phyloP scores from a whole-genome alignment of 2,797 vertebrate species.

The Propithecus deckenii region DNA sequence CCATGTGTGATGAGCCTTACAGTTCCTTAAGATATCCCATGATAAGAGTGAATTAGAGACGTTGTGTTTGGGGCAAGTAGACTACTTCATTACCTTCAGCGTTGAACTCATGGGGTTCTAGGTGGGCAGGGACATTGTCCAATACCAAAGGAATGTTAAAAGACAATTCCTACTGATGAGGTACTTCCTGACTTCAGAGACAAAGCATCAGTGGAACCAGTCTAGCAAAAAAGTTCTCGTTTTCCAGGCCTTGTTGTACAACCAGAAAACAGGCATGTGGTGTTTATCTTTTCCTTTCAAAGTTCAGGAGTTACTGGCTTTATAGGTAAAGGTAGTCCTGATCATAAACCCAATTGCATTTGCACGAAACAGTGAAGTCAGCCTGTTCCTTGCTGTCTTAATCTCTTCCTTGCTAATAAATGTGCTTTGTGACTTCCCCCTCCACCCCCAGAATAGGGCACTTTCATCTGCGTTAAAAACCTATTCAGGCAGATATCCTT shows the following conservation, averaged over 20 bases:
- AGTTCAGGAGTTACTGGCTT: background rate
- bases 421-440: background rate
- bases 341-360: background rate
- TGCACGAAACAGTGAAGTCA: background rate
- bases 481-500: background rate
- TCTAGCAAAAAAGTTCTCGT: background rate
- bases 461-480: background rate
- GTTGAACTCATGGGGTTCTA: background rate
- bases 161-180: background rate
- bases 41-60: background rate
- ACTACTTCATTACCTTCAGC: background rate
- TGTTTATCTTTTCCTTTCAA: background rate
- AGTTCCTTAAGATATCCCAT: background rate
- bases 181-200: background rate
- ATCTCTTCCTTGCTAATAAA: background rate
- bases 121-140: background rate
- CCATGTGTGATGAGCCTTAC: background rate
- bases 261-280: background rate
- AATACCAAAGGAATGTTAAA: background rate
- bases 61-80: background rate
- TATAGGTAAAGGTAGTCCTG: background rate
- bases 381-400: background rate
- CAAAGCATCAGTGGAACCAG: background rate
- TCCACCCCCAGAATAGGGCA: background rate
- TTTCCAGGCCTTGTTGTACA: background rate